Percentiles rank a stretch among this genome's conserved stretches.
Evolutionary conservation across 2,797 vertebrate genomes (phyloP).

Genomic region (Cirrhinus molitorella): DNA sequence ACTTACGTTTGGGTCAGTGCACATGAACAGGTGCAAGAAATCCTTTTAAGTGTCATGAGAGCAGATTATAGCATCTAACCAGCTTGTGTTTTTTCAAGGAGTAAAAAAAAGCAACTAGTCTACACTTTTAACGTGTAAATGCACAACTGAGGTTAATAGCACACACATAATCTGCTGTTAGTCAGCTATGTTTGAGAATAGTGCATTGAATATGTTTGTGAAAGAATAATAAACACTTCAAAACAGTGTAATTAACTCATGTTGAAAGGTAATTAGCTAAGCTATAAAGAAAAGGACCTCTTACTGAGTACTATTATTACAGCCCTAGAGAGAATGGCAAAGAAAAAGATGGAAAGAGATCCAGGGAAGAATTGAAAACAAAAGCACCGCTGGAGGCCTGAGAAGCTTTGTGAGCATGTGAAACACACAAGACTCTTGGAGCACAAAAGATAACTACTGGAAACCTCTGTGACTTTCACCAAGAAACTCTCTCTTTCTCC

Average conservation of each 20-base stretch:
- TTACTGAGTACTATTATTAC: slow-evolving; percentile 57
- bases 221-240: slow-evolving; percentile 47
- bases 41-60: slow-evolving; percentile 33
- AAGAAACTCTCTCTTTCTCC: slow-evolving; percentile 44
- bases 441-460: slow-evolving; percentile 52
- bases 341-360: slow-evolving; percentile 33
- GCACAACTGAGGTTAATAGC: not conserved
- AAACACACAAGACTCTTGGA: slow-evolving; percentile 48
- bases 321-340: slow-evolving; percentile 36
- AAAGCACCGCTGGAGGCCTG: slow-evolving; percentile 54
- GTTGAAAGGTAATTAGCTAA: slow-evolving; percentile 45
- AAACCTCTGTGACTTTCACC: slow-evolving; percentile 49
- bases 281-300: slow-evolving; percentile 50
- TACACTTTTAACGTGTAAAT: slow-evolving; percentile 26
- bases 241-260: slow-evolving; percentile 54
- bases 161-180: slow-evolving; percentile 32
- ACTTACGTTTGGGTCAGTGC: slow-evolving; percentile 43
- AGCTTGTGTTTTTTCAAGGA: slow-evolving; percentile 6
- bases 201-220: slow-evolving; percentile 23
- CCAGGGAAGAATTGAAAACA: slow-evolving; percentile 39
- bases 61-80: slow-evolving; percentile 35
- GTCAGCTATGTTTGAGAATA: slow-evolving; percentile 21
- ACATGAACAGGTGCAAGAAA: slow-evolving; percentile 51
- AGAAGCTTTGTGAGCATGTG: slow-evolving; percentile 49
- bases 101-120: not conserved